Base-by-base conservation (phyloP, 2,888 invertebrate species). In the Sphinx pinastri region DNA sequence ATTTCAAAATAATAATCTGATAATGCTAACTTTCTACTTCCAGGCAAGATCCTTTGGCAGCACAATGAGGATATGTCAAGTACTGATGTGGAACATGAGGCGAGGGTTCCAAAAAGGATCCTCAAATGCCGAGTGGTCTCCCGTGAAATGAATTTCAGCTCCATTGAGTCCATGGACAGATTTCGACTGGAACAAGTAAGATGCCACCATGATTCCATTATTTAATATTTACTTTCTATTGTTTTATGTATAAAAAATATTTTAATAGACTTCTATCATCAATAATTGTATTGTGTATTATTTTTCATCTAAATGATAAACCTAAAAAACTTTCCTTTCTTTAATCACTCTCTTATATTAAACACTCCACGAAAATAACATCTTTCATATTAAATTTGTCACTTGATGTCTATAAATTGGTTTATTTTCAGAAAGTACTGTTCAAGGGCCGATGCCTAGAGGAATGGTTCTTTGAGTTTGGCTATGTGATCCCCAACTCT, bases 401-500 rank as follows among this genome's bases (percentile, higher is more conserved):
- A 25, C 25, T 25, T 25, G 25, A 38, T 38, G 38, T 8, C 1
- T 38, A 38, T 59, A 38, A 8, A 45, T 5, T 71, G 49, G 47
- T 70, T 12, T 49, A n/a, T 73, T 95, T 95, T 51, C 95, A 98
- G 95, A 96, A 96, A 94, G 95, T 96, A 3, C 92, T 97, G 12
- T 97, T 97, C 88, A 97, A 97, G 86, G 99, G 98, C 1, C 96
- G 98, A 74, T 98, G 98, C 83, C 95, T 99, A 81, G 99, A 99
- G 91, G 99, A 99, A 89, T 99, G 99, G 99, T 98, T 97, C 92
- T 99, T 99, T 89, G 99, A 99, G 88, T 99, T 99, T 95, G 99
- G 99, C 58, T 99, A 98, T 93, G 99, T 99, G 16, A 99, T 99
- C 83, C 98, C 99, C 0, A 98, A 98, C 81, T 99, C 99, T 11